Evolutionary conservation across 2,113 vertebrate genomes (phyloP).

Genomic region (Hirundichthys speculiger): DNA sequence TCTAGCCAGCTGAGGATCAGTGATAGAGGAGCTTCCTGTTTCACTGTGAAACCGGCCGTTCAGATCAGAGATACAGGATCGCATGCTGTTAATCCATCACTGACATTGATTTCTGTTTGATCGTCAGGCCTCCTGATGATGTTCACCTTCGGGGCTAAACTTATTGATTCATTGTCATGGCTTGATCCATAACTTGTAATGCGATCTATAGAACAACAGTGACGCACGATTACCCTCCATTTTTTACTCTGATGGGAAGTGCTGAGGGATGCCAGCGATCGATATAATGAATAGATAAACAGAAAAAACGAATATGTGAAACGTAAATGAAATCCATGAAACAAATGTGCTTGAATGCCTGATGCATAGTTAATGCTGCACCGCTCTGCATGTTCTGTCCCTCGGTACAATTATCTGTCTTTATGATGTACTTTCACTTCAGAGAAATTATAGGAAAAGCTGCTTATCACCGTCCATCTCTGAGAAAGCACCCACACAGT

Average conservation of each 20-base stretch:
- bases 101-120: slow-evolving; percentile 63
- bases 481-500: slow-evolving; percentile 26
- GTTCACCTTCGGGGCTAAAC: slow-evolving; percentile 67
- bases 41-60: background rate
- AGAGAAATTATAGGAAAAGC: background rate
- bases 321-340: slow-evolving; percentile 1
- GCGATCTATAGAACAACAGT: slow-evolving; percentile 55
- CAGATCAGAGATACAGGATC: slow-evolving; percentile 31
- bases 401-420: background rate
- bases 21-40: slow-evolving; percentile 9
- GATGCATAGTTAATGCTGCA: background rate
- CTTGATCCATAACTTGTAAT: slow-evolving; percentile 69
- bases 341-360: background rate
- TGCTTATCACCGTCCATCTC: slow-evolving; percentile 42
- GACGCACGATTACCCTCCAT: slow-evolving; percentile 49
- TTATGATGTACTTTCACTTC: slow-evolving; percentile 36
- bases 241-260: slow-evolving; percentile 39
- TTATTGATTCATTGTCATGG: slow-evolving; percentile 49
- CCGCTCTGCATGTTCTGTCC: background rate
- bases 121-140: slow-evolving; percentile 56
- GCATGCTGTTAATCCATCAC: slow-evolving; percentile 61
- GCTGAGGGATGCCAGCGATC: slow-evolving; percentile 28
- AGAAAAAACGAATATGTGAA: slow-evolving; percentile 12
- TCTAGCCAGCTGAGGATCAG: slow-evolving; percentile 6
- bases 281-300: slow-evolving; percentile 52